These are phyloP conservation scores for Lordiphosa fenestrarum DNA, from an alignment of 2,888 invertebrate species.

Conservation along the genomic window DNA sequence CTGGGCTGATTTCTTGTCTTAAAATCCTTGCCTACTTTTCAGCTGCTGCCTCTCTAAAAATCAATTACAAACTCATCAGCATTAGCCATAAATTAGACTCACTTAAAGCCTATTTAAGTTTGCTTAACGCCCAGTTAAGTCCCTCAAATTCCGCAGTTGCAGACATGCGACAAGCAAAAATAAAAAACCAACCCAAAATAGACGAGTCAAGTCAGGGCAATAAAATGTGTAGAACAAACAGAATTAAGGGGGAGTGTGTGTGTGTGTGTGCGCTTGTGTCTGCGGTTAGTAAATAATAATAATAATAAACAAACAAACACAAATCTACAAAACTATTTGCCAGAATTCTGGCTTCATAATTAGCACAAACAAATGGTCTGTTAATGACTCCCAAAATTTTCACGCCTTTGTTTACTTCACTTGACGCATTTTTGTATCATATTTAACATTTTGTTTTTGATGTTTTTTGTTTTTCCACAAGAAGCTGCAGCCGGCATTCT, in stretches of 20 bases:
- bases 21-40: constrained; percentile 21
- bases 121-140: constrained; percentile 52
- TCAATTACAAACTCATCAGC: constrained; percentile 33
- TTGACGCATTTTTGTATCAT: constrained; percentile 16
- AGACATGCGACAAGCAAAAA: constrained; percentile 44
- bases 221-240: not conserved
- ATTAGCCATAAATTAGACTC: constrained; percentile 51
- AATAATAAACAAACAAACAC: too few species aligned
- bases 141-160: constrained; percentile 4
- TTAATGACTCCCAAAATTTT: constrained; percentile 25
- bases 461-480: not conserved
- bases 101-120: constrained; percentile 38
- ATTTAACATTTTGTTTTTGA: constrained; percentile 1
- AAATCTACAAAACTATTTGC: not conserved
- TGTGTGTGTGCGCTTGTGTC: too few species aligned
- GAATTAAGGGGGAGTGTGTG: not conserved
- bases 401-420: constrained; percentile 57
- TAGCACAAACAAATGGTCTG: constrained; percentile 16
- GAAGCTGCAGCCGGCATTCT: constrained; percentile 15
- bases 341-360: constrained; percentile 10
- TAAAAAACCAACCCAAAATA: constrained; percentile 7
- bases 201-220: not conserved
- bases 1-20: constrained; percentile 5
- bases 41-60: constrained; percentile 10
- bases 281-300: too few species aligned